These are phyloP conservation scores for Symphodus melops DNA, from an alignment of 2,113 vertebrate genomes.

Conservation along the genomic window DNA sequence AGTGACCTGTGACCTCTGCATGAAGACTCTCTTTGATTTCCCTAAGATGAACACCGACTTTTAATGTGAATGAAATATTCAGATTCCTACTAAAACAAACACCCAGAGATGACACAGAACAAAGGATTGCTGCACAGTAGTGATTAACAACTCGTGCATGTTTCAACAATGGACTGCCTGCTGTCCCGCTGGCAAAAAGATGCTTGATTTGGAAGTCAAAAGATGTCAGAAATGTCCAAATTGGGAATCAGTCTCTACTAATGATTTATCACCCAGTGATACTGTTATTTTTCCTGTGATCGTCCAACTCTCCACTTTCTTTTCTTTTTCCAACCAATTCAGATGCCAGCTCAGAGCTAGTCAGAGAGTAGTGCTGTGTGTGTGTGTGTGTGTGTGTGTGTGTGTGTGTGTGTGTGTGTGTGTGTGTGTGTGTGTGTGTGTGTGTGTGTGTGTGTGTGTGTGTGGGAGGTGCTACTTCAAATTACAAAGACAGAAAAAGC, in stretches of 20 bases:
- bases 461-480: too few species aligned
- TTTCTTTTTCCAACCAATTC: constrained; percentile 45
- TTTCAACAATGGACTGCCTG: constrained; percentile 15
- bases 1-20: too few species aligned
- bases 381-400: background rate
- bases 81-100: too few species aligned
- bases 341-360: background rate
- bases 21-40: too few species aligned
- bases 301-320: constrained; percentile 46
- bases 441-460: background rate
- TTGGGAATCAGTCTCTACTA: constrained; percentile 36
- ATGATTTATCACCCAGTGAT: constrained; percentile 44
- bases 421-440: background rate
- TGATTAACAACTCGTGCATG: constrained; percentile 15
- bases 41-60: too few species aligned
- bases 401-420: background rate
- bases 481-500: too few species aligned
- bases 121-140: background rate
- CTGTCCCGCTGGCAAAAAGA: background rate
- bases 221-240: constrained; percentile 11
- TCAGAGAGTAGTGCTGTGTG: background rate
- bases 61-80: too few species aligned
- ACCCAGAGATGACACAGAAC: constrained; percentile 29
- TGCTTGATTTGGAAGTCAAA: constrained; percentile 4
- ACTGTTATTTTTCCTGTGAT: constrained; percentile 30